A percentile compares a stretch with the other conserved stretches of the same genome.
Evolutionary conservation across 2,113 vertebrate species (phyloP).

Genomic region (Hucho hucho): DNA sequence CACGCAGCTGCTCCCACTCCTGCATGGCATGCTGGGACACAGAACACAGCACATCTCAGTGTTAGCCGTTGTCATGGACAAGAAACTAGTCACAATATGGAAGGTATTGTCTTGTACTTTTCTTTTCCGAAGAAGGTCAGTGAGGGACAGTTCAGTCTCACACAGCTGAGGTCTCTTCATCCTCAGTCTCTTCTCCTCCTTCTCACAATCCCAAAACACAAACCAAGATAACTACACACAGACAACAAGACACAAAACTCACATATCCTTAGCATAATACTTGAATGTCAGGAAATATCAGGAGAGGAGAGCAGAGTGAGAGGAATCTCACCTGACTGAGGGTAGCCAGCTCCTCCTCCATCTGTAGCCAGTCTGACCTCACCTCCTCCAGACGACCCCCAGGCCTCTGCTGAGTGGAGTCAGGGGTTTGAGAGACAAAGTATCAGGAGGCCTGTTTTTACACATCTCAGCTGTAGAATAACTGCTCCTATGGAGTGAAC

Average conservation of each 20-base stretch:
- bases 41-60: not conserved
- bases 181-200: constrained; percentile 52
- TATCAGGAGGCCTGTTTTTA: not conserved
- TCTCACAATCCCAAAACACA: constrained; percentile 52
- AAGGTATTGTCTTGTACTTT: constrained; percentile 49
- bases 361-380: constrained; percentile 32
- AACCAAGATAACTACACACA: constrained; percentile 3
- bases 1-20: constrained; percentile 29
- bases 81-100: not conserved
- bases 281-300: too few relatives aligned
- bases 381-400: constrained; percentile 23
- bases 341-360: constrained; percentile 34
- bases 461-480: not conserved
- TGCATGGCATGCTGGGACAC: constrained; percentile 50
- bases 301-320: not conserved
- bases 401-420: constrained; percentile 1
- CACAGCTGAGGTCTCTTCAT: constrained; percentile 56
- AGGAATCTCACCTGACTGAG: constrained; percentile 47
- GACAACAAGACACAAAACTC: not conserved
- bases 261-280: not conserved
- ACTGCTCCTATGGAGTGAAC: not conserved
- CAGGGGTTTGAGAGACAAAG: not conserved
- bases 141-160: constrained; percentile 53
- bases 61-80: not conserved
- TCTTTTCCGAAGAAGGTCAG: constrained; percentile 50